phyloP scores from a whole-genome alignment of 2,797 vertebrate genomes.

The Bufotes viridis region DNA sequence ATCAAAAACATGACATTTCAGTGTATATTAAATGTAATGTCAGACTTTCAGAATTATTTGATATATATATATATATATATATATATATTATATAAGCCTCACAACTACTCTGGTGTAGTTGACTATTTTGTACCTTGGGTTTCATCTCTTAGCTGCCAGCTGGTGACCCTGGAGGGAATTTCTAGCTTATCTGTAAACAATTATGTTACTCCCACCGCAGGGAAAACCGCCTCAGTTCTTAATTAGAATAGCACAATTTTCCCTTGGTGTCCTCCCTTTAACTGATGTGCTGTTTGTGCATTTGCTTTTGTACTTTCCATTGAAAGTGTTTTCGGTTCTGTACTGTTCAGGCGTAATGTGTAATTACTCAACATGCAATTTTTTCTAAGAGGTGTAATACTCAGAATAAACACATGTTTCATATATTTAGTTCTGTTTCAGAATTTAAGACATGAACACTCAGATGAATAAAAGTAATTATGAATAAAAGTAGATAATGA shows the following conservation, averaged over 20 bases:
- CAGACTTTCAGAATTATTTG: neutral
- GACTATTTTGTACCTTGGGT: neutral
- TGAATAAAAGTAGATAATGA: slow-evolving; percentile 15
- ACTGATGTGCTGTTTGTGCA: neutral
- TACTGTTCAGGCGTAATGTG: neutral
- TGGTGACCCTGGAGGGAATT: neutral
- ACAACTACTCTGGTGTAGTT: neutral
- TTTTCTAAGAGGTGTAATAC: neutral
- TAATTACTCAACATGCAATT: slow-evolving; percentile 9
- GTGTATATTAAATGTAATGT: neutral
- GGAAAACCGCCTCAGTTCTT: neutral
- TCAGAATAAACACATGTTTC: neutral
- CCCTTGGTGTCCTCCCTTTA: neutral
- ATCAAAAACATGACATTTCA: too few relatives aligned
- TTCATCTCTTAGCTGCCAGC: neutral
- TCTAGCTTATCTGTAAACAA: neutral
- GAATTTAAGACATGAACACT: neutral
- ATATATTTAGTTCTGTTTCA: neutral
- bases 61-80: too few relatives aligned
- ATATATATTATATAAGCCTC: too few relatives aligned
- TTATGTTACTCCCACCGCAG: neutral
- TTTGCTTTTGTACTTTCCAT: neutral
- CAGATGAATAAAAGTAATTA: neutral
- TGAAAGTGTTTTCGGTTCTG: neutral
- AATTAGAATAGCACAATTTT: neutral